Base-by-base conservation (phyloP, 2,888 invertebrate species). In the Meiosimyza platycephala region DNA sequence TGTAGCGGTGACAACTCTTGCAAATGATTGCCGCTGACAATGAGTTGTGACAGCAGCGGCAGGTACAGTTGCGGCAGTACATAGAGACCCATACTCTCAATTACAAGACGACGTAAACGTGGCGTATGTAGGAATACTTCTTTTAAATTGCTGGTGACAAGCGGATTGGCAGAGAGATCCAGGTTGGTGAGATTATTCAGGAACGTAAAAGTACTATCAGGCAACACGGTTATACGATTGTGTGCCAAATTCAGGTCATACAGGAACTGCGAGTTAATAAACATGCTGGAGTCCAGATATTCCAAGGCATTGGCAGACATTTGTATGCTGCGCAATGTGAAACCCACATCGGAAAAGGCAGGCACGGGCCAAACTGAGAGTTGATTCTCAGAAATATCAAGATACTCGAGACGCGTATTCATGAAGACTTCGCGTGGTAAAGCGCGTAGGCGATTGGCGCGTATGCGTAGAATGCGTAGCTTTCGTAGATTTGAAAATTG, bases 101-200 rank as follows among this genome's bases (percentile, higher is more conserved):
- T 89, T 83, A 91, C 93, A 79, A 96, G 89, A 83, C 92, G 90
- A 84, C 94, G 92, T 77, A 96, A 89, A 82, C 93, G 93, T 71
- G 94, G 95, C 67, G 95, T 91, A 87, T 95, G 95, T 84, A 95
- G 93, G 84, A 96, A 94, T 67, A 96, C 90, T 87, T 96, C 95
- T 83, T 95, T 94, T 84, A 95, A 92, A 88, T 95, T 95, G 75
- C 95, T 92, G 48, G 93, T 94, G 79, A 95, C 92, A 76, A 96
- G 88, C 51, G 92, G 91, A 88, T 96, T 96, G 78, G 90, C 91
- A 78, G 94, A 93, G 66, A 96, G 89, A 87, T 96, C 95, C 80
- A 96, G 89, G 80, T 92, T 91, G 79, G 95, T 91, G 75, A 95
- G 88, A 78, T 93, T 92, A 60, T 93, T 92, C 71, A 96, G 89